Conservation (phyloP, 1,140 invertebrate species). For the Psilanteris sp. region DNA sequence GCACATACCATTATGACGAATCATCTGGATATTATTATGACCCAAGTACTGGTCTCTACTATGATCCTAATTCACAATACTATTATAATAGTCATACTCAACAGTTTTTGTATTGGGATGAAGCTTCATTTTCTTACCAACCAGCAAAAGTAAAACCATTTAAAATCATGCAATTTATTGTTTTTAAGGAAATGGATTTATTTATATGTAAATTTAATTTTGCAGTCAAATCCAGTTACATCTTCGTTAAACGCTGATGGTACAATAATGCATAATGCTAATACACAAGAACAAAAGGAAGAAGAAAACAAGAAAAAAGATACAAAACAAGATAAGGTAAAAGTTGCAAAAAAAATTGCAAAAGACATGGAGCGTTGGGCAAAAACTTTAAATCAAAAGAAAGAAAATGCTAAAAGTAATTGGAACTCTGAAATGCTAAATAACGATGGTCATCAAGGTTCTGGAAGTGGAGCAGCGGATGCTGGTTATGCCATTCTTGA, state of each 20-base stretch:
- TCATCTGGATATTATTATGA: constrained; percentile 98
- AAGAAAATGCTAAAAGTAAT: constrained; percentile 88
- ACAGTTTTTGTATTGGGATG: constrained; percentile 98
- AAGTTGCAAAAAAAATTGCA: constrained; percentile 98
- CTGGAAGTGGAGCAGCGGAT: constrained; percentile 88
- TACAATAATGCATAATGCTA: constrained; percentile 40
- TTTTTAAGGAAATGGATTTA: too few species aligned
- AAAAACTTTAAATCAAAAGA: constrained; percentile 97
- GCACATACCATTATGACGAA: constrained; percentile 96
- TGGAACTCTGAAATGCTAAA: constrained; percentile 81
- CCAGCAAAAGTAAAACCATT: constrained; percentile 82
- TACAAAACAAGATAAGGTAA: constrained; percentile 93
- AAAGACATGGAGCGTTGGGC: constrained; percentile 95
- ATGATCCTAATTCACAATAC: constrained; percentile 96
- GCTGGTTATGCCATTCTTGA: constrained; percentile 94
- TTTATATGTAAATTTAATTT: constrained; percentile 2
- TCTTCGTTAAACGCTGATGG: background rate
- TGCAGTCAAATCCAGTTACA: constrained; percentile 39
- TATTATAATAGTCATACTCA: constrained; percentile 94
- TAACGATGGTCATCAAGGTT: constrained; percentile 71
- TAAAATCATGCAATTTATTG: too few species aligned
- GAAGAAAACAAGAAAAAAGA: constrained; percentile 81
- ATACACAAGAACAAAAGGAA: constrained; percentile 68
- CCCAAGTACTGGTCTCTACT: constrained; percentile 94
- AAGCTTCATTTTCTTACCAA: constrained; percentile 88